Base-by-base conservation (phyloP, 2,888 invertebrate genomes). In the Hydrotaea diabolus region DNA sequence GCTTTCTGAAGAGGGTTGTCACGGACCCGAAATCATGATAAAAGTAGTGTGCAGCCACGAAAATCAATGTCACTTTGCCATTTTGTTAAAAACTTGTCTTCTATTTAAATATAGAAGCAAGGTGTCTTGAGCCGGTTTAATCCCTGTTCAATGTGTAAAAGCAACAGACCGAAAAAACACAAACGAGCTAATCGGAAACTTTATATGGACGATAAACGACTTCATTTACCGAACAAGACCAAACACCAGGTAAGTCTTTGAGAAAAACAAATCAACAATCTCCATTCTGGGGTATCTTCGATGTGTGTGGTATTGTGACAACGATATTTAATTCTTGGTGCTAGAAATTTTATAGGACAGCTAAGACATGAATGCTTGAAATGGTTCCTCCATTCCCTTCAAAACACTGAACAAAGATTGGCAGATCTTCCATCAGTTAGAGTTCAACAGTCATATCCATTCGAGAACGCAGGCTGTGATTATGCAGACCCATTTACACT, bases 231-330 rank as follows among this genome's bases (percentile, higher is more conserved):
- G 2, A 26, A 17, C 2, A 36, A 55, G 11, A 55, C 36, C 8
- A 49, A 62, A 19, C 59, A 72, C 26, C 75, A 57, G 1, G 23
- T 80, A 0, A 74, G 69, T 23, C 13, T 85, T 11, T 15, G 46
- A n/a, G 75, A 76, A 19, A 31, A 57, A 55, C 81, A 85, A 31
- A 36, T 26, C 0, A 43, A 36, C 55, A 46, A 83, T 43, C 31
- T 86, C 0, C 83, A 81, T 31, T 74, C 82, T 26, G 82, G 80
- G 0, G 83, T 83, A 19, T 72, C 73, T 13, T 79, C 82, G 9
- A 57, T 86, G 21, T 83, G 83, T 55, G 79, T 86, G 0, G 75
- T 82, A 21, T 21, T 75, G n/a, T 74, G 82, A 0, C 83, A 86
- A 39, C 21, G 31, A 49, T 80, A 80, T 72, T 85, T 80, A 77